Base-by-base conservation (phyloP, 1,140 invertebrate genomes). In the Temnothorax curvispinosus region DNA sequence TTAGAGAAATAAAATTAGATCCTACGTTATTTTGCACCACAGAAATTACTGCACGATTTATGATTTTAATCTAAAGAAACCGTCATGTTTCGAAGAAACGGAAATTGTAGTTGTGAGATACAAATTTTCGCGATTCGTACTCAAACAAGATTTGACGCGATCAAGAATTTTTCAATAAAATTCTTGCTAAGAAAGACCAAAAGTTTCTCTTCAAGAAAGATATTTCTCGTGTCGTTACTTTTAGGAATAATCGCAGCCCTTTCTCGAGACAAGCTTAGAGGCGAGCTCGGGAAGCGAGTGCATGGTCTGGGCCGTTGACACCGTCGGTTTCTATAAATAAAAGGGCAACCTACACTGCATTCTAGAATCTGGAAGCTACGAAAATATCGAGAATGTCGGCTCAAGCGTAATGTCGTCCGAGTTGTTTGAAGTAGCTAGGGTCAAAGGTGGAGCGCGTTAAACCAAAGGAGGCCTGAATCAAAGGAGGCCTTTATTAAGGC, bases 251-350 rank as follows among this genome's bases (percentile, higher is more conserved):
- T 71, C 35, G 15, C 11, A 44, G 2, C 13, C 15, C 62, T 77
- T 35, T 80, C 21, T 21, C 32, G 62, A 64, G 18, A 38, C 41
- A 6, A 78, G 18, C 32, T 80, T 18, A 52, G 62, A 80, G 8
- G 62, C 77, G 13, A 69, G 15, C 77, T 67, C 47, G 27, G 18
- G 41, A 52, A 38, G 44, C 1, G 50, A 56, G 27, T 27, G 27
- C 27, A 72, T 74, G 13, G 80, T 74, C 27, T 65, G 54, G 88
- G 85, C 60, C 88, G 75, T 88, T 88, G 89, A 90, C 89, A 89
- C 58, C 78, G 69, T 85, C 74, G 6, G 64, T 81, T 71, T 76
- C 88, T 90, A 90, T 90, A 88, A 90, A 90, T 90, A 88, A 89
- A 80, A 80, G 76, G 85, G 71, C 72, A 54, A 81, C 78, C 35